phyloP scores from a whole-genome alignment of 2,797 vertebrate genomes.

The Sebastes diaconus region DNA sequence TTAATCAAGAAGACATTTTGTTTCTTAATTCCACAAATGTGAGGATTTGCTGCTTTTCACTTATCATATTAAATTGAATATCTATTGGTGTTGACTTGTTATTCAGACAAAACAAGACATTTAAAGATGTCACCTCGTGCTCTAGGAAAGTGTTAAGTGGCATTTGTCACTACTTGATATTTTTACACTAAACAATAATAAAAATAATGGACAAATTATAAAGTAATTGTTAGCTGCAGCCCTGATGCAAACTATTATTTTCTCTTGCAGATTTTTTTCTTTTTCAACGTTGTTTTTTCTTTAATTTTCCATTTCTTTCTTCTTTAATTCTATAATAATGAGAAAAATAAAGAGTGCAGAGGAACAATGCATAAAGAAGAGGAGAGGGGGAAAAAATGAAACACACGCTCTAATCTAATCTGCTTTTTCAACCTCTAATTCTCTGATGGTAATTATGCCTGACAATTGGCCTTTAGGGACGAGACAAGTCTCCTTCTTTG shows the following conservation, averaged over 20 bases:
- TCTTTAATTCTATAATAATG: constrained; percentile 24
- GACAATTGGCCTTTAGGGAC: constrained; percentile 91
- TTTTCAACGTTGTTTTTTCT: neutral
- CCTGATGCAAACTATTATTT: neutral
- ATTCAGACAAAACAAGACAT: neutral
- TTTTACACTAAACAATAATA: neutral
- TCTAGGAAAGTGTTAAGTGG: neutral
- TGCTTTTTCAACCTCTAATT: constrained; percentile 85
- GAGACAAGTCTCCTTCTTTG: constrained; percentile 85
- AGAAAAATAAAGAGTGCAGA: constrained; percentile 26
- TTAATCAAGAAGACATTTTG: neutral
- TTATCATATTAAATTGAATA: neutral
- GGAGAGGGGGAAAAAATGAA: neutral
- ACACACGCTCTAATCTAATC: constrained; percentile 46
- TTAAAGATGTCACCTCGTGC: neutral
- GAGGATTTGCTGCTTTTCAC: neutral
- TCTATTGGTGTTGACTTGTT: neutral
- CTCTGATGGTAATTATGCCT: constrained; percentile 90
- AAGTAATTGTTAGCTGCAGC: neutral
- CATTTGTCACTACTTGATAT: neutral
- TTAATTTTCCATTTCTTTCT: constrained; percentile 19
- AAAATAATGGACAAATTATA: neutral
- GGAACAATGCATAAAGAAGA: constrained; percentile 26
- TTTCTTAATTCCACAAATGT: neutral
- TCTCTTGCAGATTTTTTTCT: neutral